phyloP scores from a whole-genome alignment of 2,797 vertebrate species.

The Manis crassicaudata region DNA sequence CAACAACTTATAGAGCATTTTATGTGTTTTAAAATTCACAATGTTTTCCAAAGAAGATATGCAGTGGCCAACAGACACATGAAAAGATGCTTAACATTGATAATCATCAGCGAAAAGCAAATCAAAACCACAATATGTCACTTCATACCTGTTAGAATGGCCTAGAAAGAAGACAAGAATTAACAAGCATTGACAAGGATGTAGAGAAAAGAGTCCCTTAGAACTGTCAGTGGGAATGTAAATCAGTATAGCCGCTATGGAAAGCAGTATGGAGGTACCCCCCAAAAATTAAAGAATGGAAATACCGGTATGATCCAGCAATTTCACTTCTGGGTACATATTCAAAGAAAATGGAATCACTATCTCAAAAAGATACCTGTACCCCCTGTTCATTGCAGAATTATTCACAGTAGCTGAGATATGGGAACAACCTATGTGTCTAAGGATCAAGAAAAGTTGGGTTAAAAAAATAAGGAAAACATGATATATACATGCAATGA shows the following conservation, averaged over 20 bases:
- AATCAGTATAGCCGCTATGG: not conserved
- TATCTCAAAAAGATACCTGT: not conserved
- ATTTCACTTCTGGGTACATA: not conserved
- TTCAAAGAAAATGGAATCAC: not conserved
- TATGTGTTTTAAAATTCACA: not conserved
- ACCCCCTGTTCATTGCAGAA: not conserved
- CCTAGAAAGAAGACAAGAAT: not conserved
- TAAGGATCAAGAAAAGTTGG: no score
- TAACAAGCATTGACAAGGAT: not conserved
- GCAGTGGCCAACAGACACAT: not conserved
- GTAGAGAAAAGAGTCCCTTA: not conserved
- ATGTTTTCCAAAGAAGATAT: not conserved
- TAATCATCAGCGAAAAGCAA: not conserved
- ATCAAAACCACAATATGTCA: not conserved
- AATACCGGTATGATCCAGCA: not conserved
- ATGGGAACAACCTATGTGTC: not conserved
- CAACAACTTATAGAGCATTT: not conserved
- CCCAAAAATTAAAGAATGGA: not conserved
- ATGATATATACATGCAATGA: not conserved
- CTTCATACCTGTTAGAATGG: not conserved
- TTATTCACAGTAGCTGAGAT: not conserved
- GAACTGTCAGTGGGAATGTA: not conserved
- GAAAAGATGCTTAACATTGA: not conserved
- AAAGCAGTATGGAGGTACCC: not conserved
- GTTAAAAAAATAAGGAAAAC: not conserved